phyloP scores from a whole-genome alignment of 2,113 vertebrate genomes.

The Perca flavescens region DNA sequence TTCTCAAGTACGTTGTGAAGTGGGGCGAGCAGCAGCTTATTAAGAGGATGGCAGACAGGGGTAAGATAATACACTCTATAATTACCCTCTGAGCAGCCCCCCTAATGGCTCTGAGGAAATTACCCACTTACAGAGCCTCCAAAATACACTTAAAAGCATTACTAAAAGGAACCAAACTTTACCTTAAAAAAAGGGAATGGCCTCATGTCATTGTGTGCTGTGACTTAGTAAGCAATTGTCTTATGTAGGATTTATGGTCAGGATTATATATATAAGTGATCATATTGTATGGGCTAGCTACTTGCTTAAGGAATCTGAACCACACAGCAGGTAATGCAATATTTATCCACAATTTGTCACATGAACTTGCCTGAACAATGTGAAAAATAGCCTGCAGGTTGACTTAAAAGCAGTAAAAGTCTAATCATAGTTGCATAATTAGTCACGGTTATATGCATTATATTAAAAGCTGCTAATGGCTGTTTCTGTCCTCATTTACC shows the following conservation, averaged over 20 bases:
- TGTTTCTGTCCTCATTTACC: constrained; percentile 42
- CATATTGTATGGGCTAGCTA: background rate
- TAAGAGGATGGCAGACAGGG: constrained; percentile 99
- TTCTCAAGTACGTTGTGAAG: constrained; percentile 98
- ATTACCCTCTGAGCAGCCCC: constrained; percentile 76
- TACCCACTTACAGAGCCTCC: constrained; percentile 63
- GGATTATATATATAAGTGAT: constrained; percentile 24
- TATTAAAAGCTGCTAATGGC: constrained; percentile 36
- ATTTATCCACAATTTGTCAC: constrained; percentile 27
- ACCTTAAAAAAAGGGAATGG: constrained; percentile 32
- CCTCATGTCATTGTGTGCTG: constrained; percentile 8
- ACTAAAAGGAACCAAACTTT: constrained; percentile 46
- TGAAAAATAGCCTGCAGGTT: constrained; percentile 23
- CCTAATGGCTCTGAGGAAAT: constrained; percentile 76
- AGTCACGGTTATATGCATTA: constrained; percentile 21
- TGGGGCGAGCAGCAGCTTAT: constrained; percentile 99
- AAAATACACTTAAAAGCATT: constrained; percentile 62
- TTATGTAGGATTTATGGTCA: constrained; percentile 22
- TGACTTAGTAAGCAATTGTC: constrained; percentile 6
- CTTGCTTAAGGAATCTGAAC: constrained; percentile 19
- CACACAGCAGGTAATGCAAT: background rate
- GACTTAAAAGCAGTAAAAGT: constrained; percentile 27
- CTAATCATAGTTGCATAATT: constrained; percentile 21
- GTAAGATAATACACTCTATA: constrained; percentile 87
- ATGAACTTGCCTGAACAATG: constrained; percentile 5